Evolutionary conservation across 2,888 invertebrate species (phyloP), one percentile per base, ranked within the genome.

Genomic region (Trissolcus japonicus): DNA sequence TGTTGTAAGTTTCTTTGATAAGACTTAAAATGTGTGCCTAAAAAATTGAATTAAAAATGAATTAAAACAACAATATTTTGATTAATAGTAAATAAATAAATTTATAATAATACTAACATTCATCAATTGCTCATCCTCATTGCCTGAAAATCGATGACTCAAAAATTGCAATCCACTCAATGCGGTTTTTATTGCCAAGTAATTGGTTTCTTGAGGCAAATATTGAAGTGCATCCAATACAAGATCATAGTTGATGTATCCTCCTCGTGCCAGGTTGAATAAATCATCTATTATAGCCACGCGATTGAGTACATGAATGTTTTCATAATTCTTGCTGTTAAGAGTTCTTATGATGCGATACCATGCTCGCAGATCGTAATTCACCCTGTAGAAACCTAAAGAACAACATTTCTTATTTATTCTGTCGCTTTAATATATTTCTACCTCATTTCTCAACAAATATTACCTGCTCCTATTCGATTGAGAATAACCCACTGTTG

Each of bases 281-380:
- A 93, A 88, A 85, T 95, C 95, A 81, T 94, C 94, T 1, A 95
- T 90, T 65, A 95, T 91, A 86, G 94, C 93, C 0, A 94, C 94
- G 76, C 95, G 91, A 84, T 94, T 94, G 9, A 91, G 87, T 60
- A 91, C 91, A 69, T 92, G 91, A 79, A 95, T 93, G 2, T 83
- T 79, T 0, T n/a, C 2, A 73, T 90, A 89, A 1, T 91, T 89
- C 0, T 82, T 84, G 1, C 82, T 86, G 46, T 90, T 89, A 6
- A 93, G 85, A 7, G 90, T 90, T 16, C 88, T 84, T 1, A 91
- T 91, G 14, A 93, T 89, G 1, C 91, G 89, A 13, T 90, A 85
- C 93, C 93, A 93, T 55, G 91, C 91, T 0, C 82, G 86, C 0
- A 76, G 72, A 80, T 93, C 93, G 78, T 94, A 94, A 83, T 92